phyloP scores from a whole-genome alignment of 2,888 invertebrate genomes.

The Hanleya hanleyi region DNA sequence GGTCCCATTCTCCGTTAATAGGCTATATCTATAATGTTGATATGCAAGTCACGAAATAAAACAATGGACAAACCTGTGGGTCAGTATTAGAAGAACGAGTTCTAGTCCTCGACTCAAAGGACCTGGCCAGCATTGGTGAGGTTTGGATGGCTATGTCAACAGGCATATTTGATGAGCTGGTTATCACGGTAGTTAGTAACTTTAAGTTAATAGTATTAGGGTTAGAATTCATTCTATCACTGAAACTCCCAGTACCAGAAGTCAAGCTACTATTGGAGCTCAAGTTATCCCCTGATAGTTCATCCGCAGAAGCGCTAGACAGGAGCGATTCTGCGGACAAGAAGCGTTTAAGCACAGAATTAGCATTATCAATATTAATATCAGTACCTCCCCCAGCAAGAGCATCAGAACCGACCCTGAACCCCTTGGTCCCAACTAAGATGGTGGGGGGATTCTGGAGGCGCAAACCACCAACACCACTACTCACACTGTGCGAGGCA shows the following conservation, averaged over 20 bases:
- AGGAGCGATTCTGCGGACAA: background rate
- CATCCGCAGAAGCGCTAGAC: background rate
- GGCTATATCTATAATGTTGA: too few species aligned
- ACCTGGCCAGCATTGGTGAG: conserved; percentile 26
- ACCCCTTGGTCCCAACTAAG: too few species aligned
- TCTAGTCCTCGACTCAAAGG: background rate
- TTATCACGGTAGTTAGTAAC: conserved; percentile 1
- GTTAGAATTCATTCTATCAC: background rate
- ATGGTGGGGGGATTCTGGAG: too few species aligned
- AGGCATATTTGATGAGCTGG: conserved; percentile 2
- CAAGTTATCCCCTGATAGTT: background rate
- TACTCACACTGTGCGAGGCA: background rate
- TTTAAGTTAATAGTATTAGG: background rate
- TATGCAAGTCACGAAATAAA: too few species aligned
- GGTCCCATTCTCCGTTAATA: too few species aligned
- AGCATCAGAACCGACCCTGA: too few species aligned
- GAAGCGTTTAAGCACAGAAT: background rate
- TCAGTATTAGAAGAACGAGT: background rate
- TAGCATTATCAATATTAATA: background rate
- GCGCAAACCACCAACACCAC: background rate
- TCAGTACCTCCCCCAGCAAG: background rate
- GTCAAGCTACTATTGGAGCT: conserved; percentile 7
- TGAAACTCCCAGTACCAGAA: conserved; percentile 1
- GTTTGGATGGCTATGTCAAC: conserved; percentile 34
- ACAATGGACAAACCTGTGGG: background rate